Conservation (phyloP, 2,888 invertebrate genomes). For the Xanthia icteritia region DNA sequence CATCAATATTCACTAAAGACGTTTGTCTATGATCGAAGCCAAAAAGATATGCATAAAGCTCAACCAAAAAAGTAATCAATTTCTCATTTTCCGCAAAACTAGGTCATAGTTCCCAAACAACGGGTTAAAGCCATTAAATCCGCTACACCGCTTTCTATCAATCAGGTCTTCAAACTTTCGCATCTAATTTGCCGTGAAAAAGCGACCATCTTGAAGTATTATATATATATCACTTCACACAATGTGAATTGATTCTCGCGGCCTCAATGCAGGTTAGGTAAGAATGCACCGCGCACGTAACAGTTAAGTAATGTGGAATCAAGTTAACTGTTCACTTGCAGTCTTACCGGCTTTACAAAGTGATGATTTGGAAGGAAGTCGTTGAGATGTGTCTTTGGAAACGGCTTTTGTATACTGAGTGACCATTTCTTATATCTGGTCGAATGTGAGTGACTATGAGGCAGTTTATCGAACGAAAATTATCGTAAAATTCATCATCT, state of each 20-base stretch:
- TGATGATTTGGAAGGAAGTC: conserved; percentile 1
- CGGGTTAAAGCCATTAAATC: conserved; percentile 21
- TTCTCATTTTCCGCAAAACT: conserved; percentile 11
- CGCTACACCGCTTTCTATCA: conserved; percentile 35
- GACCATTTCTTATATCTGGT: neutral
- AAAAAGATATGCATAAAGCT: neutral
- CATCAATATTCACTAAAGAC: neutral
- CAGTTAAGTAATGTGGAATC: conserved; percentile 56
- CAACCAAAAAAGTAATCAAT: conserved; percentile 5
- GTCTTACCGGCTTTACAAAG: conserved; percentile 13
- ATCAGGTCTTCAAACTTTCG: conserved; percentile 42
- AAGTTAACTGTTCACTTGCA: conserved; percentile 52
- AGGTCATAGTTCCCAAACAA: conserved; percentile 15
- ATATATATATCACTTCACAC: conserved; percentile 25
- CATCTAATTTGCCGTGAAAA: conserved; percentile 16
- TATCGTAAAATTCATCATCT: neutral
- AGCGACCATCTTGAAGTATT: conserved; percentile 17
- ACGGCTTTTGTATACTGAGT: neutral
- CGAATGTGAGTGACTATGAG: neutral
- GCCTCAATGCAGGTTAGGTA: conserved; percentile 54
- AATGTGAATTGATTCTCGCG: conserved; percentile 52
- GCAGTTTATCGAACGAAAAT: no score
- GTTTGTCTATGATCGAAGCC: neutral
- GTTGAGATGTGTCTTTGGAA: neutral
- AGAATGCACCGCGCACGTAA: conserved; percentile 57